Evolutionary conservation across 2,797 vertebrate genomes (phyloP).

Genomic region (Siniperca scherzeri): DNA sequence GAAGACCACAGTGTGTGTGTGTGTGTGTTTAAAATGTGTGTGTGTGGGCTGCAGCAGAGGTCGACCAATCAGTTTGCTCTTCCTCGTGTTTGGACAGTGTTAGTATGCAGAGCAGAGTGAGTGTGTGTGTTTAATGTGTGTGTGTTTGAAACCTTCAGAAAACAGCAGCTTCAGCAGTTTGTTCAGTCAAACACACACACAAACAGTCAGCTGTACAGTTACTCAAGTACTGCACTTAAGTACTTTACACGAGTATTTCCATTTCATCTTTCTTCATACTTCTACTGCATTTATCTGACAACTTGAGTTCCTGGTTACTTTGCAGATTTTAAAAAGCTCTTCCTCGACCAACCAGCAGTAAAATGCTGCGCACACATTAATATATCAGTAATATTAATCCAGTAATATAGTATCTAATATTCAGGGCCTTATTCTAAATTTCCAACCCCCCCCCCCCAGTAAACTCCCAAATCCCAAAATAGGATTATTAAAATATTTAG

Average conservation of each 20-base stretch:
- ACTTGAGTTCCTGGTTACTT: too few relatives aligned
- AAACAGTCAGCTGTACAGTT: background rate
- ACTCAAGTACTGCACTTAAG: background rate
- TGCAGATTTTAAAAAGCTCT: too few relatives aligned
- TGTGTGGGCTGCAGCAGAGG: constrained; percentile 35
- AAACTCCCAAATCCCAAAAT: too few relatives aligned
- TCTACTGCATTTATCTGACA: too few relatives aligned
- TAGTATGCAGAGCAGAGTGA: constrained; percentile 39
- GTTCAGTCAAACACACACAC: background rate
- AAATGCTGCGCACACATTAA: too few relatives aligned
- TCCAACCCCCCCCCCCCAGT: too few relatives aligned
- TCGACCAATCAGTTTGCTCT: constrained; percentile 43
- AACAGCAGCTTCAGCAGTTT: constrained; percentile 31
- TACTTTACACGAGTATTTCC: background rate
- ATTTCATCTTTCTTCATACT: background rate
- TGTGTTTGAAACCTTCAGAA: constrained; percentile 8
- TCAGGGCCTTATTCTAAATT: too few relatives aligned
- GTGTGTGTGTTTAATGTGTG: background rate
- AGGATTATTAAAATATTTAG: too few relatives aligned
- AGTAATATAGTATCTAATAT: too few relatives aligned
- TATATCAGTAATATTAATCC: too few relatives aligned
- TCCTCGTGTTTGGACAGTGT: constrained; percentile 35
- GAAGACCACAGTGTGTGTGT: background rate
- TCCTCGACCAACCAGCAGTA: too few relatives aligned
- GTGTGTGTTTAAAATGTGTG: background rate